Evolutionary conservation across 2,888 invertebrate genomes (phyloP), one percentile per base, ranked within the genome.

Genomic region (Microplitis manilae): DNA sequence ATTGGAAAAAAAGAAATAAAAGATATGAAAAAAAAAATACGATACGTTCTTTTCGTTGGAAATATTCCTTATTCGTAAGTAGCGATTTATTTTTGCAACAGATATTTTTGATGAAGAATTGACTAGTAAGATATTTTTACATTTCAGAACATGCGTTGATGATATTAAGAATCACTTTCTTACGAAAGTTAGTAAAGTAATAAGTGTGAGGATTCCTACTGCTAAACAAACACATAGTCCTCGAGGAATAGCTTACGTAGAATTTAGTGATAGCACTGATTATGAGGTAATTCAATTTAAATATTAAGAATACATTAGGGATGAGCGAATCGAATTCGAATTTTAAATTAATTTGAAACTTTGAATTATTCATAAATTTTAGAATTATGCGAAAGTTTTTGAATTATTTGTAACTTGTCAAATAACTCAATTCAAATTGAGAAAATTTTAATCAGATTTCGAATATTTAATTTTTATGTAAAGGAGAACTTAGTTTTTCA

Each of bases 241-340:
- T 2, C 87, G 90, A 77, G 91, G 91, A 30, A 90, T 91, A 84
- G 91, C 88, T 9, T 91, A 90, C 81, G 86, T 91, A 6, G 91
- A 91, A 85, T 77, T 92, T 7, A 80, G 83, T 1, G 87, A 91
- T 80, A 88, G 87, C 75, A 82, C 82, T 67, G 86, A 90, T 75
- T 91, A 90, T 81, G 89, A 91, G 90, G 91, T 91, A 88, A 77
- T 62, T 20, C 41, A 17, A 64, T 40, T 30, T 9, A 75, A 71
- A 38, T 8, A 68, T 17, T 50, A 30, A 7, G 13, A 61, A 71
- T 68, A 40, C 30, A 39, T 38, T 15, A 20, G 13, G 5, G 20
- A 20, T 64, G 30, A 17, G 13, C 68, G 69, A 30, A 30, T 30
- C 30, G 30, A 20, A 20, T 30, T 30, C 4, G 30, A 30, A 30